These are phyloP conservation scores for Hypotaenidia philippensis DNA, from an alignment of 2,797 vertebrate species.

Conservation along the genomic window DNA sequence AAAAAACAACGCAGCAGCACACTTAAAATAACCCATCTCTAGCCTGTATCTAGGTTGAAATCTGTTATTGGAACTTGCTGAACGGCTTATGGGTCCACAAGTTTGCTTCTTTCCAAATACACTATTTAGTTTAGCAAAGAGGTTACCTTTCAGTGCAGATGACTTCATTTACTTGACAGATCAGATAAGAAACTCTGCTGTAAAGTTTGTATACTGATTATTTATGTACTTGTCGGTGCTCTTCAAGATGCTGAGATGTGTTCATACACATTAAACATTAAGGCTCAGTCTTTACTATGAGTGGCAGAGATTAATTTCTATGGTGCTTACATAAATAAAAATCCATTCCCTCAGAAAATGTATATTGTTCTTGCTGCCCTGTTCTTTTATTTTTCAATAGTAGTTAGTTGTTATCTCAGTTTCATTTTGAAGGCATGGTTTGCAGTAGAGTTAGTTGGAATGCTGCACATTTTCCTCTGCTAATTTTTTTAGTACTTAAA, in stretches of 20 bases:
- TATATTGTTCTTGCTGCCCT: neutral
- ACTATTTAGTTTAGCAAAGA: neutral
- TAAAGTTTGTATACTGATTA: neutral
- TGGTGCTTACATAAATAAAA: neutral
- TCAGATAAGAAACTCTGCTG: neutral
- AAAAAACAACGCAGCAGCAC: neutral
- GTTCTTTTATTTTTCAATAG: neutral
- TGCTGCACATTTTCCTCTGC: neutral
- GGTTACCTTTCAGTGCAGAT: neutral
- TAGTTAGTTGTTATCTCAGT: neutral
- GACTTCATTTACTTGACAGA: neutral
- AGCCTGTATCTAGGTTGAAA: neutral
- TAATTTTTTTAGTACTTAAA: neutral
- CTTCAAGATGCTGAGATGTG: neutral
- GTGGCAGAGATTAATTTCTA: constrained; percentile 5
- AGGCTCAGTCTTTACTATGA: neutral
- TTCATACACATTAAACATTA: neutral
- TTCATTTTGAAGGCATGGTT: neutral
- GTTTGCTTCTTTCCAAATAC: neutral
- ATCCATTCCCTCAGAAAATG: neutral
- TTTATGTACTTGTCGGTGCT: neutral
- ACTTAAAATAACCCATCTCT: neutral
- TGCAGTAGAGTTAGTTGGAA: neutral
- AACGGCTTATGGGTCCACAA: neutral
- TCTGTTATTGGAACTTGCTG: neutral